phyloP scores from a whole-genome alignment of 2,113 vertebrate species.

The Melozone crissalis region DNA sequence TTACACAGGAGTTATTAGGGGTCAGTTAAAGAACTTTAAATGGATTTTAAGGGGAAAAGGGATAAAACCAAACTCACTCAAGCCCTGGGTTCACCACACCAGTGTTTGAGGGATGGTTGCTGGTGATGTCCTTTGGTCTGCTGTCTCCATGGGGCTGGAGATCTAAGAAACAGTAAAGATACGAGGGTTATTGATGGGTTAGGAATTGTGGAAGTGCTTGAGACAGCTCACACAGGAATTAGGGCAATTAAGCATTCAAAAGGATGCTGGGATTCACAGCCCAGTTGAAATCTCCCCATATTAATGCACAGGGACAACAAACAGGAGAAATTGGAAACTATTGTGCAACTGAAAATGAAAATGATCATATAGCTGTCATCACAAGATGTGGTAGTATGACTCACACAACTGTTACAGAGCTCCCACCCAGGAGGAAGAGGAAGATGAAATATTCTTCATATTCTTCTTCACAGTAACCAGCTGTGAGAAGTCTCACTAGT shows the following conservation, averaged over 20 bases:
- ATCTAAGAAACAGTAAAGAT: background rate
- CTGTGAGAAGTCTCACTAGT: background rate
- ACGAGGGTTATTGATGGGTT: background rate
- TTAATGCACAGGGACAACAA: background rate
- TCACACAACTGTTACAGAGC: background rate
- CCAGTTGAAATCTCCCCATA: background rate
- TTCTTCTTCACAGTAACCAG: too few species aligned
- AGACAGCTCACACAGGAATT: background rate
- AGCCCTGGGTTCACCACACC: background rate
- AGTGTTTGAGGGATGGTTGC: background rate
- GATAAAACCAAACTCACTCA: background rate
- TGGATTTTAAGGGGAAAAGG: background rate
- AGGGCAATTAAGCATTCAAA: background rate
- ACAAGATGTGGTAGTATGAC: background rate
- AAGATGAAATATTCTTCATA: background rate
- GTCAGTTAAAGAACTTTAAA: background rate
- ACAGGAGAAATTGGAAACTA: background rate
- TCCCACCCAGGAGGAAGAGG: background rate
- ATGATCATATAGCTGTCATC: too few species aligned
- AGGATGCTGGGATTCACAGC: background rate
- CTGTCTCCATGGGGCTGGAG: too few species aligned
- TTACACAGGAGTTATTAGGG: background rate
- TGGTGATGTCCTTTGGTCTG: background rate
- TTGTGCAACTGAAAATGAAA: background rate
- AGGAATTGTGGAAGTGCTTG: background rate